Percentiles rank a stretch among this genome's conserved stretches.
Evolutionary conservation across 1,140 invertebrate genomes (phyloP).

Genomic region (Sitodiplosis mosellana): DNA sequence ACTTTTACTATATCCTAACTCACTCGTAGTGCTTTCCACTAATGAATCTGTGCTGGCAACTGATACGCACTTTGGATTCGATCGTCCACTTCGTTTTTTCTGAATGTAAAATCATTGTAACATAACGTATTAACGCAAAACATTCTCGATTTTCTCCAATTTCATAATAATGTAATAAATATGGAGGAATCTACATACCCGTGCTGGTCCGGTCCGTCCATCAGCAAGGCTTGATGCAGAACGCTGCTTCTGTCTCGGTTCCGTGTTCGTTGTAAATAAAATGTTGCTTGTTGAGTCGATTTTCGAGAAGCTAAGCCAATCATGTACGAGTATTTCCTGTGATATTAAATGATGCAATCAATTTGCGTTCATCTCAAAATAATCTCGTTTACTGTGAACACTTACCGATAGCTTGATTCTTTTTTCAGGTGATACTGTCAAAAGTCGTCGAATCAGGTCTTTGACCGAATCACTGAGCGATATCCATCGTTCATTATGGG

Average conservation of each 20-base stretch:
- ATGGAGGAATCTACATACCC: slow-evolving; percentile 12
- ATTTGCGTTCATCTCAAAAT: too few relatives aligned
- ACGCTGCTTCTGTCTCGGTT: slow-evolving; percentile 28
- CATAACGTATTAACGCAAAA: too few relatives aligned
- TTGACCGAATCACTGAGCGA: slow-evolving; percentile 51
- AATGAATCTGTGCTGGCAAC: neutral
- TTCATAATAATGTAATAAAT: too few relatives aligned
- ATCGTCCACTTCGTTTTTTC: slow-evolving; percentile 44
- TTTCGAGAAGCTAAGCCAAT: slow-evolving; percentile 38
- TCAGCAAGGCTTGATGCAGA: slow-evolving; percentile 49
- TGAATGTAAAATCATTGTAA: too few relatives aligned
- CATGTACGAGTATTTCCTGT: slow-evolving; percentile 33
- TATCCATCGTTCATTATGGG: slow-evolving; percentile 45
- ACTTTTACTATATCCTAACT: slow-evolving; percentile 1
- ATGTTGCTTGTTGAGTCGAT: slow-evolving; percentile 38
- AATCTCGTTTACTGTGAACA: slow-evolving; percentile 28
- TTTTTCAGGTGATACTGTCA: slow-evolving; percentile 56
- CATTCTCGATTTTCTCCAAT: too few relatives aligned
- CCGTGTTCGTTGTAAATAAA: slow-evolving; percentile 21
- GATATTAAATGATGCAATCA: too few relatives aligned
- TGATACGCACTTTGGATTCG: slow-evolving; percentile 23
- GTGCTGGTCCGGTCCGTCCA: slow-evolving; percentile 50
- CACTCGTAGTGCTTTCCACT: slow-evolving; percentile 1
- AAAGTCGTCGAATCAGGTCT: slow-evolving; percentile 48
- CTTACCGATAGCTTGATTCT: slow-evolving; percentile 27